These are phyloP conservation scores for Parnassius glacialis DNA, from an alignment of 2,888 invertebrate species.

Conservation along the genomic window DNA sequence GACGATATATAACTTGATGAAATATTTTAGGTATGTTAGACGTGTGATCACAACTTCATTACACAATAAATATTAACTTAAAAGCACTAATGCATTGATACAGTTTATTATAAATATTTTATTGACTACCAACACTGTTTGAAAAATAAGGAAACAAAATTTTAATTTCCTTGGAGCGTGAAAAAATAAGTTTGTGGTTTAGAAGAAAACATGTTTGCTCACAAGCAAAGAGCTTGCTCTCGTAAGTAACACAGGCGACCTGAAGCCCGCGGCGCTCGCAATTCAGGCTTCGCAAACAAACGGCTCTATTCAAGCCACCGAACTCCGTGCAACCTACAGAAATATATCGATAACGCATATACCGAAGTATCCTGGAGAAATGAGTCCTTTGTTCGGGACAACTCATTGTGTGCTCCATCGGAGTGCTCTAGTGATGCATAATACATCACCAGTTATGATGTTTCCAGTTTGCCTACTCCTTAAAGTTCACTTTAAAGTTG, in stretches of 20 bases:
- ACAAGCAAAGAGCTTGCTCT: conserved; percentile 30
- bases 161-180: conserved; percentile 18
- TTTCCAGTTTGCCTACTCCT: too few relatives aligned
- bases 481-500: too few relatives aligned
- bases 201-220: conserved; percentile 20
- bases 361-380: conserved; percentile 49
- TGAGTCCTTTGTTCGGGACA: conserved; percentile 53
- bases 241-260: conserved; percentile 38
- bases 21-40: too few relatives aligned
- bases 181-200: conserved; percentile 22
- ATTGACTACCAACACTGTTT: not conserved
- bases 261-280: conserved; percentile 49
- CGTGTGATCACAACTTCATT: too few relatives aligned
- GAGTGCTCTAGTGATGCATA: conserved; percentile 15
- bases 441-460: not conserved
- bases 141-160: conserved; percentile 24
- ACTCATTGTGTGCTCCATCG: conserved; percentile 42
- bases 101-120: too few relatives aligned
- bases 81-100: too few relatives aligned
- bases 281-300: conserved; percentile 56
- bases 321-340: conserved; percentile 33
- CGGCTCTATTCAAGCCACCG: conserved; percentile 35
- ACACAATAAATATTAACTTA: too few relatives aligned
- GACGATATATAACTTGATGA: too few relatives aligned
- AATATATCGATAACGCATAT: conserved; percentile 53